Evolutionary conservation across 2,797 vertebrate genomes (phyloP).

Genomic region (Nasua narica): DNA sequence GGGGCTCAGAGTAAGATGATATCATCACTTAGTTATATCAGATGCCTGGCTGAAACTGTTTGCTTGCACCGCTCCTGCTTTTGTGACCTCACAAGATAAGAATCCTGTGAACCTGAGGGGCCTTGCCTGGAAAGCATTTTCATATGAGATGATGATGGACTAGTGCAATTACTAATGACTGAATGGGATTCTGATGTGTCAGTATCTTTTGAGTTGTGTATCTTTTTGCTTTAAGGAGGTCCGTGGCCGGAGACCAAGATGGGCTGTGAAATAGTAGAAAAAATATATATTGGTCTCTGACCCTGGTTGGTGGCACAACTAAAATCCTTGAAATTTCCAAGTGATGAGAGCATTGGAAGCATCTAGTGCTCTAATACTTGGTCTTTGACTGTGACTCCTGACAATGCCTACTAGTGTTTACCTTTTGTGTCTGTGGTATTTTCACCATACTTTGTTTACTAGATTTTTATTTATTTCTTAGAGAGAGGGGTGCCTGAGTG

Average conservation of each 20-base stretch:
- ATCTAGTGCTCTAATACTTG: not conserved
- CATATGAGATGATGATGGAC: not conserved
- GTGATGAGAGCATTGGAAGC: not conserved
- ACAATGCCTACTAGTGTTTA: not conserved
- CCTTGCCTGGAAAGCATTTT: not conserved
- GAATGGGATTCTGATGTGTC: not conserved
- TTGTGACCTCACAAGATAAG: not conserved
- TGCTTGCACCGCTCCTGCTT: not conserved
- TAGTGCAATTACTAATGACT: not conserved
- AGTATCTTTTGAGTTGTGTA: not conserved
- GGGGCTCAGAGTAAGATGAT: not conserved
- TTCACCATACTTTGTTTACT: not conserved
- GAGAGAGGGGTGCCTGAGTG: not conserved
- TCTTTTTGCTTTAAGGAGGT: not conserved
- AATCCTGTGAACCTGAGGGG: not conserved
- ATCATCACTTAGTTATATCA: not conserved
- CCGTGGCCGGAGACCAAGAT: not conserved
- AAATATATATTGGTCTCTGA: not conserved
- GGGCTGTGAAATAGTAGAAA: not conserved
- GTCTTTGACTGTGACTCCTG: not conserved
- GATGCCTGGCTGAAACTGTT: not conserved
- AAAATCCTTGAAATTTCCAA: not conserved
- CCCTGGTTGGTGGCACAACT: not conserved
- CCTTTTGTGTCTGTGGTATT: not conserved
- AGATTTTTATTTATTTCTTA: not conserved